phyloP scores from a whole-genome alignment of 2,888 invertebrate genomes.

The Hirtodrosophila trivittata region DNA sequence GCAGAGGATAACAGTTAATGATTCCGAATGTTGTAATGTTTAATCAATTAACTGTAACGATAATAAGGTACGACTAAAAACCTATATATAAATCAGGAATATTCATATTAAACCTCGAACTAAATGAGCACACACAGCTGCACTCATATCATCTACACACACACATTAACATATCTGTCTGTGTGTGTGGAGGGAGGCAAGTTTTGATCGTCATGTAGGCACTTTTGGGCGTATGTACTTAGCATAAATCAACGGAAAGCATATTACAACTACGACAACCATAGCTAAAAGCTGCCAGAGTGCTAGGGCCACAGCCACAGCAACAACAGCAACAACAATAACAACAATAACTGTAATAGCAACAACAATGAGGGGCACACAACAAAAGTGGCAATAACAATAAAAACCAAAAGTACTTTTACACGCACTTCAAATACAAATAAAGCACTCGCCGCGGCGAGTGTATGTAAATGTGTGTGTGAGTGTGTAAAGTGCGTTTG shows the following conservation, averaged over 20 bases:
- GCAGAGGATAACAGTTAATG: constrained; percentile 11
- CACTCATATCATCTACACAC: no score
- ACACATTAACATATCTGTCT: no score
- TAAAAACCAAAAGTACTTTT: constrained; percentile 61
- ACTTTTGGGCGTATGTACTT: constrained; percentile 29
- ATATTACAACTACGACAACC: constrained; percentile 38
- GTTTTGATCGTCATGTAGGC: no score
- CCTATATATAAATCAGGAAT: no score
- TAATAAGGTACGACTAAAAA: neutral
- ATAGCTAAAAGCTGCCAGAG: constrained; percentile 30
- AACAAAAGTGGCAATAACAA: constrained; percentile 59
- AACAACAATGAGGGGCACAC: constrained; percentile 23
- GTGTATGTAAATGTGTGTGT: constrained; percentile 15
- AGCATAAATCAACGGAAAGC: constrained; percentile 46
- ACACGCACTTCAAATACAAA: constrained; percentile 74
- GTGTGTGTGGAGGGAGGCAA: no score
- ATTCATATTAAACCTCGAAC: no score
- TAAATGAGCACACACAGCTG: no score
- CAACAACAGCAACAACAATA: constrained; percentile 13
- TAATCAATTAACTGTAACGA: constrained; percentile 22
- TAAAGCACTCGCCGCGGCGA: constrained; percentile 32
- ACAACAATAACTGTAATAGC: constrained; percentile 2
- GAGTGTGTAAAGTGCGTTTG: constrained; percentile 13
- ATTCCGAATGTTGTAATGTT: constrained; percentile 20
- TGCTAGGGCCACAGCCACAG: constrained; percentile 19